Conservation (phyloP, 37 sponge, comb jelly and placozoan species). For the Spongia lamella region DNA sequence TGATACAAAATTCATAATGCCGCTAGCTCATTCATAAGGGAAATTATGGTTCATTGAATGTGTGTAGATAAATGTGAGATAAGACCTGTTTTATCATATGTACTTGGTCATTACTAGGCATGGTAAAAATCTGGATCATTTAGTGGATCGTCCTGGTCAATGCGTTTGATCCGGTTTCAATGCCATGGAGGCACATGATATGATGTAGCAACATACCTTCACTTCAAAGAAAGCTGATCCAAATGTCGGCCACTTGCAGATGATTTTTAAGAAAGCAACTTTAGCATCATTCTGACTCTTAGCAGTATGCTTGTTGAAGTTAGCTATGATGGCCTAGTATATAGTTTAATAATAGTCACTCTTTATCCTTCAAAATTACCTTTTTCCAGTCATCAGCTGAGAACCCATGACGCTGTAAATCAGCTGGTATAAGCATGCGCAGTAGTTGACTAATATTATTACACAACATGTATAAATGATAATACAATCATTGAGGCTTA, state of each 20-base stretch:
- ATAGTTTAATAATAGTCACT: too few relatives aligned
- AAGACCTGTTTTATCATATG: too few relatives aligned
- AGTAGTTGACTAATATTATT: conserved; percentile 52
- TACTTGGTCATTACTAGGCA: too few relatives aligned
- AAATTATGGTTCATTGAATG: too few relatives aligned
- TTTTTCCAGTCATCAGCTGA: conserved; percentile 92
- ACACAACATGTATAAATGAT: too few relatives aligned
- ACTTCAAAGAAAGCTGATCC: conserved; percentile 98
- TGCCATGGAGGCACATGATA: too few relatives aligned
- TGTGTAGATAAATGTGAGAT: too few relatives aligned
- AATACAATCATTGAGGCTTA: conserved; percentile 11
- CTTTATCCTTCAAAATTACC: not conserved
- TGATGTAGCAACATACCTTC: conserved; percentile 69
- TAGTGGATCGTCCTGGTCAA: too few relatives aligned
- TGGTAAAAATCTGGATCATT: too few relatives aligned
- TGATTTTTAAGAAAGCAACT: conserved; percentile 77
- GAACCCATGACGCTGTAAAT: conserved; percentile 45
- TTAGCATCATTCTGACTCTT: conserved; percentile 68
- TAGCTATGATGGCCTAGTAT: conserved; percentile 49
- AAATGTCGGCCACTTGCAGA: conserved; percentile 88
- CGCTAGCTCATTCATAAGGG: too few relatives aligned
- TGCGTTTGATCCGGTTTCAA: not conserved
- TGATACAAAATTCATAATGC: too few relatives aligned
- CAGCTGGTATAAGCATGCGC: conserved; percentile 72
- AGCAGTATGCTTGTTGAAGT: conserved; percentile 59